Evolutionary conservation across 2,888 invertebrate genomes (phyloP).

Genomic region (Macrosoma leucophasiata): DNA sequence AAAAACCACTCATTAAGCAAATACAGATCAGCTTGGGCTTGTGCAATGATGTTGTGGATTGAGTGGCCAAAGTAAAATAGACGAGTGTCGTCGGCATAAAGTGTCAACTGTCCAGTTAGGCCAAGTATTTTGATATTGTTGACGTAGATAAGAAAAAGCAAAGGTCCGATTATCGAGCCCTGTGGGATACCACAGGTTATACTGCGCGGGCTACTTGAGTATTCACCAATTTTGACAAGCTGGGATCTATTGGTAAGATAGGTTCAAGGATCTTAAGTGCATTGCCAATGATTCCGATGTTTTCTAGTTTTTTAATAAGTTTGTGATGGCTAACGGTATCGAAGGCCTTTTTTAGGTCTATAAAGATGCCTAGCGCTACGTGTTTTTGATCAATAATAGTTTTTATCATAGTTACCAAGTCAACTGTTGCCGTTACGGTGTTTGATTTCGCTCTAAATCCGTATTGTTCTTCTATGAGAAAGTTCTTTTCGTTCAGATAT

Average conservation of each 20-base stretch:
- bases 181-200: too few species aligned
- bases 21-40: constrained; percentile 12
- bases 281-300: neutral
- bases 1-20: constrained; percentile 16
- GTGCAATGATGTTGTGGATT: constrained; percentile 4
- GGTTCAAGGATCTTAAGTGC: constrained; percentile 1
- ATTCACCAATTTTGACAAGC: too few species aligned
- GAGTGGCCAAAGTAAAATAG: constrained; percentile 14
- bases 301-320: neutral
- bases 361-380: constrained; percentile 5
- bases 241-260: too few species aligned
- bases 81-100: constrained; percentile 11
- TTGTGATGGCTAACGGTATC: constrained; percentile 2
- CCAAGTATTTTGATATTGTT: constrained; percentile 10
- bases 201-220: too few species aligned
- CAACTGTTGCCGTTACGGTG: constrained; percentile 6
- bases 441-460: constrained; percentile 7
- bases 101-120: constrained; percentile 5
- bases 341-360: constrained; percentile 10
- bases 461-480: constrained; percentile 6
- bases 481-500: constrained; percentile 4
- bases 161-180: constrained; percentile 8
- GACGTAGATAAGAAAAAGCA: constrained; percentile 10
- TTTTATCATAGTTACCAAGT: constrained; percentile 8
- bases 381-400: constrained; percentile 6